These are phyloP conservation scores for Lacanobia wlatinum DNA, from an alignment of 2,888 invertebrate genomes.

Conservation along the genomic window DNA sequence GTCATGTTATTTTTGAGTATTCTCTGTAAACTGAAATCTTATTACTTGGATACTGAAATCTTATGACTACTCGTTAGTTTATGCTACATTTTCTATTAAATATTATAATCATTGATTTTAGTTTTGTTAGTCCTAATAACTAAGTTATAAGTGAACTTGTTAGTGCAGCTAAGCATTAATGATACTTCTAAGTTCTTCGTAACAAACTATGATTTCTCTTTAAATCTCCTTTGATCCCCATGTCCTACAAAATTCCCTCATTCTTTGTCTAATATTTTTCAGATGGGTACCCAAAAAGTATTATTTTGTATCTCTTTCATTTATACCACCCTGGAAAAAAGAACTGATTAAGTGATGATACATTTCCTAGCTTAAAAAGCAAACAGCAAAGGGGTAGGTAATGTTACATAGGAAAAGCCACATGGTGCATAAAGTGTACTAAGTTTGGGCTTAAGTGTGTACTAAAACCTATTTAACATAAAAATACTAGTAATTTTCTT, in stretches of 20 bases:
- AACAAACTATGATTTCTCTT: slow-evolving; percentile 38
- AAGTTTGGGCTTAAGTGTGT: background rate
- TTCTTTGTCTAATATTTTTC: slow-evolving; percentile 56
- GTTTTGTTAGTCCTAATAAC: slow-evolving; percentile 58
- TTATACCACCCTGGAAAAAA: slow-evolving; percentile 87
- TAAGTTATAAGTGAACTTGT: slow-evolving; percentile 67
- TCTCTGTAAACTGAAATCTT: slow-evolving; percentile 70
- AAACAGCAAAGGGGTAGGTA: slow-evolving; percentile 44
- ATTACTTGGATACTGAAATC: slow-evolving; percentile 61
- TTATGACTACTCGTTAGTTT: slow-evolving; percentile 55
- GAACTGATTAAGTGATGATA: slow-evolving; percentile 67
- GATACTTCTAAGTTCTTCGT: slow-evolving; percentile 54
- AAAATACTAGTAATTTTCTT: background rate
- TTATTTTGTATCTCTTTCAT: slow-evolving; percentile 72
- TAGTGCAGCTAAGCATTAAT: slow-evolving; percentile 82
- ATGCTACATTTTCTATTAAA: slow-evolving; percentile 33
- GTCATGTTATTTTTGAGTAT: slow-evolving; percentile 79
- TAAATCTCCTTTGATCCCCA: slow-evolving; percentile 49
- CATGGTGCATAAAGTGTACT: slow-evolving; percentile 16
- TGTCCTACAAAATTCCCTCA: slow-evolving; percentile 30
- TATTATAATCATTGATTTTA: slow-evolving; percentile 38
- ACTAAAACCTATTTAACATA: too few relatives aligned
- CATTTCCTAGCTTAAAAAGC: slow-evolving; percentile 48
- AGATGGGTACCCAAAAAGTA: slow-evolving; percentile 59
- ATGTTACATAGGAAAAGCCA: slow-evolving; percentile 39